phyloP scores from a whole-genome alignment of 2,888 invertebrate genomes.

The Leptopilina myrica region DNA sequence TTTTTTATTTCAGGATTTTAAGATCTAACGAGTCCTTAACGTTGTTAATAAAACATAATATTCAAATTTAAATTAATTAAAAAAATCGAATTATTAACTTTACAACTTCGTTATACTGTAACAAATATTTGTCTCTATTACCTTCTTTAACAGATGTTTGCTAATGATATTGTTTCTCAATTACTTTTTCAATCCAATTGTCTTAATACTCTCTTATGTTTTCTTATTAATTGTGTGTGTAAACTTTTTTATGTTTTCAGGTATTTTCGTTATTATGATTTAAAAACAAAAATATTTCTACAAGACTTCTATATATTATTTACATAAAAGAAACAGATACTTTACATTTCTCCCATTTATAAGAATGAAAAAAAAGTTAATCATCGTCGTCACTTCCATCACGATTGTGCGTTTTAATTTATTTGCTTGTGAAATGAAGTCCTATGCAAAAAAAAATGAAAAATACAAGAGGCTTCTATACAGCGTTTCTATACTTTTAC shows the following conservation, averaged over 20 bases:
- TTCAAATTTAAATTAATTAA: neutral
- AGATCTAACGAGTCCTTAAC: conserved; percentile 1
- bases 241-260: conserved; percentile 70
- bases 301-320: conserved; percentile 9
- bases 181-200: conserved; percentile 13
- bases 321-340: conserved; percentile 58
- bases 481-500: conserved; percentile 42
- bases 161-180: conserved; percentile 5
- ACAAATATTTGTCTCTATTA: neutral
- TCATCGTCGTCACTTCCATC: conserved; percentile 57
- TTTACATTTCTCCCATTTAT: conserved; percentile 55
- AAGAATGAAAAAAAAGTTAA: conserved; percentile 25
- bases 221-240: conserved; percentile 66
- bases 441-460: conserved; percentile 40
- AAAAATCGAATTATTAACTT: neutral
- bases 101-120: conserved; percentile 20
- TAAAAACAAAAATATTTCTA: neutral
- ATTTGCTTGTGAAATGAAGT: conserved; percentile 66
- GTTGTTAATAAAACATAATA: conserved; percentile 33
- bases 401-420: conserved; percentile 70
- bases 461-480: conserved; percentile 58
- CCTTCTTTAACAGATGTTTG: neutral
- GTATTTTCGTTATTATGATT: conserved; percentile 44
- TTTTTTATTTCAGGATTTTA: too few relatives aligned
- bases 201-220: conserved; percentile 44